Percentiles rank a stretch among this genome's conserved stretches.
phyloP scores from a whole-genome alignment of 2,113 vertebrate species.

The Globicephala melas region DNA sequence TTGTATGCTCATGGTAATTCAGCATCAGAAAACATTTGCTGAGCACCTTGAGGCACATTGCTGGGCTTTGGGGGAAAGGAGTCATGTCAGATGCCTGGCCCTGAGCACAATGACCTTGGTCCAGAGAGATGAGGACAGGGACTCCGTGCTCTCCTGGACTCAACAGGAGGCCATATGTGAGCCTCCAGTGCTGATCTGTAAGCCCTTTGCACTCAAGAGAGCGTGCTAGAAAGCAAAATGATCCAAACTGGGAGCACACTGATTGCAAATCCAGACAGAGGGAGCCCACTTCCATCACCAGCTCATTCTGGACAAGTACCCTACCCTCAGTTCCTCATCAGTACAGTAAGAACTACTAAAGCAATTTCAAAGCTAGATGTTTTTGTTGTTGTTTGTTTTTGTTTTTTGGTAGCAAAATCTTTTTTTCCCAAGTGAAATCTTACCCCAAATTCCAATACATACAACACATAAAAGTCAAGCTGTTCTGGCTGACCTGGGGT shows the following conservation, averaged over 20 bases:
- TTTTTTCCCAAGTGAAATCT: conserved; percentile 7
- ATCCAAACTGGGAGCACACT: not conserved
- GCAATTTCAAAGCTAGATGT: not conserved
- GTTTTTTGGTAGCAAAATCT: not conserved
- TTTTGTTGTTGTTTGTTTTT: not conserved
- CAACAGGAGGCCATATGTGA: not conserved
- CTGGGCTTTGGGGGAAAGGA: not conserved
- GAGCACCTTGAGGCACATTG: not conserved
- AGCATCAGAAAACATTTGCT: not conserved
- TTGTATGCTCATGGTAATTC: not conserved
- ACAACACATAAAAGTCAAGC: not conserved
- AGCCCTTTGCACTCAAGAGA: not conserved
- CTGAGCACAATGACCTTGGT: not conserved
- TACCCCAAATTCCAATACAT: not conserved
- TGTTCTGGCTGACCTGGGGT: not conserved
- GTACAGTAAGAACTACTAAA: not conserved
- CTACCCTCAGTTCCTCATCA: not conserved
- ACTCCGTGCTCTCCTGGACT: not conserved
- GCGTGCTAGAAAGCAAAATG: not conserved
- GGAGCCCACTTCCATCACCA: not conserved
- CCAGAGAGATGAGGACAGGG: not conserved
- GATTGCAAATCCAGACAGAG: not conserved
- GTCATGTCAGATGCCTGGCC: not conserved
- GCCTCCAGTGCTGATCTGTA: not conserved
- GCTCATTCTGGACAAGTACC: not conserved